A percentile compares a stretch with the other conserved stretches of the same genome.
These are phyloP conservation scores for Hirtodrosophila histrioides DNA, from an alignment of 2,888 invertebrate genomes.

Conservation along the genomic window DNA sequence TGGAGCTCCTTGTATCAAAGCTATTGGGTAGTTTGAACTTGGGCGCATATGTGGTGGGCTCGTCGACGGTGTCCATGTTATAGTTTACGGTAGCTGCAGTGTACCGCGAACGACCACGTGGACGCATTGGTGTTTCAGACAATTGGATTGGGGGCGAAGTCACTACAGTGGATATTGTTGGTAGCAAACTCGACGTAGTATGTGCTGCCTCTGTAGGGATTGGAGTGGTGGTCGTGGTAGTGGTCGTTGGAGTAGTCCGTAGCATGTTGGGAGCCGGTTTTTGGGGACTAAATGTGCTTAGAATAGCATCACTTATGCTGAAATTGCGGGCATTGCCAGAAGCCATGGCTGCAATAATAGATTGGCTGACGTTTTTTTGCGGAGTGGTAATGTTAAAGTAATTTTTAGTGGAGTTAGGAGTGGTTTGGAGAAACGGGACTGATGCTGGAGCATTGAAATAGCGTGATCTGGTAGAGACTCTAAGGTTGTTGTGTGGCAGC, in stretches of 20 bases:
- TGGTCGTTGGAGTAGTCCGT: constrained; percentile 25
- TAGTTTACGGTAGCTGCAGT: constrained; percentile 78
- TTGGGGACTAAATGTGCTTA: constrained; percentile 73
- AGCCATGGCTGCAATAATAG: constrained; percentile 71
- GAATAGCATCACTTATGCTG: constrained; percentile 79
- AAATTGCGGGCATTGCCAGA: constrained; percentile 70
- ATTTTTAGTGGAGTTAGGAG: constrained; percentile 76
- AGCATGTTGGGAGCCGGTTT: constrained; percentile 25
- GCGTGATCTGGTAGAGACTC: constrained; percentile 74
- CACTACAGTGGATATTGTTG: constrained; percentile 66
- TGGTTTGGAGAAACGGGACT: constrained; percentile 65
- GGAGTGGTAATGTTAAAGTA: constrained; percentile 76
- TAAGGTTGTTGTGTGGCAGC: constrained; percentile 58
- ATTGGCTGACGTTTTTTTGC: constrained; percentile 59
- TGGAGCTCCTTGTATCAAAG: constrained; percentile 43
- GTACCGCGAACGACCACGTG: constrained; percentile 83
- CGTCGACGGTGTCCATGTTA: constrained; percentile 71
- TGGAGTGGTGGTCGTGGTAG: constrained; percentile 34
- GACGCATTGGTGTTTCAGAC: constrained; percentile 54
- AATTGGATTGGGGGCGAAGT: constrained; percentile 71
- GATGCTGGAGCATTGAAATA: constrained; percentile 56
- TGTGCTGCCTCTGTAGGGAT: constrained; percentile 30
- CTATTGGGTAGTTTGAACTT: constrained; percentile 70
- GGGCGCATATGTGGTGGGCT: constrained; percentile 83
- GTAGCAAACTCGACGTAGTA: constrained; percentile 17